These are phyloP conservation scores for Phenganax subtilis DNA, from an alignment of 92 coral and sea anemone species.

Conservation along the genomic window DNA sequence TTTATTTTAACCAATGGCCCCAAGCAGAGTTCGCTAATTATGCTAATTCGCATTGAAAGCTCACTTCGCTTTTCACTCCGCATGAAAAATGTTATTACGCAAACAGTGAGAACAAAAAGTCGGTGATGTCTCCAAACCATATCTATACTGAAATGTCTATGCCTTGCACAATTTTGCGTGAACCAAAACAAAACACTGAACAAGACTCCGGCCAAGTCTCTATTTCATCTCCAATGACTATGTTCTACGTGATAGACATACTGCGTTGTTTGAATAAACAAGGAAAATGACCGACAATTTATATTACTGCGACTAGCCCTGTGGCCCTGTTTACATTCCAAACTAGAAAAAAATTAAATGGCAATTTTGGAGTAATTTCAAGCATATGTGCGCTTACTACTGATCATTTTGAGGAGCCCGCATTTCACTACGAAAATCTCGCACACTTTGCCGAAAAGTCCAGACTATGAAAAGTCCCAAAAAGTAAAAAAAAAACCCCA, in stretches of 20 bases:
- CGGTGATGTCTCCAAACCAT: background rate
- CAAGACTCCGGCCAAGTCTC: too few relatives aligned
- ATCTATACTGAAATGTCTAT: background rate
- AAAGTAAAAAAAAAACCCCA: background rate
- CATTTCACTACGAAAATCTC: too few relatives aligned
- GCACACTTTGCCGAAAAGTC: too few relatives aligned
- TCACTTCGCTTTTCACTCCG: background rate
- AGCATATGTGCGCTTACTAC: background rate
- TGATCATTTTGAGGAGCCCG: too few relatives aligned
- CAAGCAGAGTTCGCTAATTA: background rate
- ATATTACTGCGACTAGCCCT: background rate
- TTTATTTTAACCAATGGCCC: background rate
- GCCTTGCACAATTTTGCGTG: background rate
- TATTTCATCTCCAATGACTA: too few relatives aligned
- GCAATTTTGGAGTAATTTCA: background rate
- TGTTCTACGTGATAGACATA: too few relatives aligned
- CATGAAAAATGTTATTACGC: too few relatives aligned
- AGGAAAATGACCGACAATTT: background rate
- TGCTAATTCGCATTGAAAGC: slow-evolving; percentile 11
- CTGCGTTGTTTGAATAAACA: slow-evolving; percentile 3
- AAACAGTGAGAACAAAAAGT: background rate
- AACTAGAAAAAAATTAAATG: background rate
- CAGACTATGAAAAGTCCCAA: background rate
- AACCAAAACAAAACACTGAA: too few relatives aligned
- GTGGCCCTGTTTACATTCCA: background rate